A percentile compares a stretch with the other conserved stretches of the same genome.
These are phyloP conservation scores for Dendrolimus kikuchii DNA, from an alignment of 1,140 invertebrate genomes.

Conservation along the genomic window DNA sequence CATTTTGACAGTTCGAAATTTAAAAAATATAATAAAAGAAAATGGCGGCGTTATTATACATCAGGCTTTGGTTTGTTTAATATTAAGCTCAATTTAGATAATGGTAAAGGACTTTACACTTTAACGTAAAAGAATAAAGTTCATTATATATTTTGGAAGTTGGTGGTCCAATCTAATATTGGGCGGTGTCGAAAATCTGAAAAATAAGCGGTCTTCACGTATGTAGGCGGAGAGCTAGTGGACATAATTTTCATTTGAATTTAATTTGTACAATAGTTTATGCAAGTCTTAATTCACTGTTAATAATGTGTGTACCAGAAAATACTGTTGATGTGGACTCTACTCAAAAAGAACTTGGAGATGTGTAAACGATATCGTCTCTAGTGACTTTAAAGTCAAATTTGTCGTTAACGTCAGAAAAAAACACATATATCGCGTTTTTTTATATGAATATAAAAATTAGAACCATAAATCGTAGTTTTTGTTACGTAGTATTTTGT, in stretches of 20 bases:
- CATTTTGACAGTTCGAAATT: constrained; percentile 12
- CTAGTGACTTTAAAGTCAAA: no score
- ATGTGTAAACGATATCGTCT: no score
- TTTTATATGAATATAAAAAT: no score
- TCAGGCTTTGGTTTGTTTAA: constrained; percentile 6
- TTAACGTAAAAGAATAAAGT: not conserved
- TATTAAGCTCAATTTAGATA: not conserved
- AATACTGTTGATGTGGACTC: no score
- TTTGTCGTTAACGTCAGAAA: no score
- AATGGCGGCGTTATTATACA: not conserved
- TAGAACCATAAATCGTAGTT: no score
- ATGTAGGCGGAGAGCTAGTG: constrained; percentile 25
- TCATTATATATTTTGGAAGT: no score
- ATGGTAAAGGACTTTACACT: constrained; percentile 14
- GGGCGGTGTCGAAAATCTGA: constrained; percentile 39
- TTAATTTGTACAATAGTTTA: not conserved
- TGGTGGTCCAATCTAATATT: constrained; percentile 42
- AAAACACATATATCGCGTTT: no score
- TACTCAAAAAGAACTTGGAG: no score
- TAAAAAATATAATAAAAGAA: constrained; percentile 11
- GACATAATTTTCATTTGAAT: not conserved
- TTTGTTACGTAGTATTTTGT: no score
- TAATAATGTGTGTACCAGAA: no score
- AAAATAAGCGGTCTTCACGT: constrained; percentile 48
- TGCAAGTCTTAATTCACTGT: no score